Evolutionary conservation across 2,888 invertebrate species (phyloP).

Genomic region (Drosophila cracens): DNA sequence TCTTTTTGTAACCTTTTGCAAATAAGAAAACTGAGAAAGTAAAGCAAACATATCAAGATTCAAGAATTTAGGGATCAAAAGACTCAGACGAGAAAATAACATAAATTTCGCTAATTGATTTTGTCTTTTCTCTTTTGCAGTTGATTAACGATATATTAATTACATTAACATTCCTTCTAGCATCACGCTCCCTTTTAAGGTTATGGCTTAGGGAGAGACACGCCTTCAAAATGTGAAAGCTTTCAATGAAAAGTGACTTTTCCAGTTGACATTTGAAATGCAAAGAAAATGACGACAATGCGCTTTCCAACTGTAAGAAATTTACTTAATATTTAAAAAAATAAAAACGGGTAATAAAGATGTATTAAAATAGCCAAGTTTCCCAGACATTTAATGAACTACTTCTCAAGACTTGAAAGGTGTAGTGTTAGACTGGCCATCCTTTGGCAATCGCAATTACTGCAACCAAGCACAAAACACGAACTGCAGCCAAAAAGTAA

Average conservation of each 20-base stretch:
- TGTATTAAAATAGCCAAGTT: conserved; percentile 31
- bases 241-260: conserved; percentile 29
- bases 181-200: not conserved
- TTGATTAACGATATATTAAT: not conserved
- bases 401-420: conserved; percentile 34
- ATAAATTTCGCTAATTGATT: not conserved
- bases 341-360: conserved; percentile 29
- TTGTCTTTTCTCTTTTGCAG: not conserved
- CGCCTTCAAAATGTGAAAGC: conserved; percentile 14
- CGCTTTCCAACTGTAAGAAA: conserved; percentile 29
- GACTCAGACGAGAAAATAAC: not conserved
- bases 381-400: conserved; percentile 27
- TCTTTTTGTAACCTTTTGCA: not conserved
- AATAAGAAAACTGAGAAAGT: not conserved
- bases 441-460: conserved; percentile 32
- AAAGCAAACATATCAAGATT: not conserved
- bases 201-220: not conserved
- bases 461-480: conserved; percentile 18
- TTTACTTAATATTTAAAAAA: not conserved
- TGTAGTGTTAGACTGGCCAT: conserved; percentile 37
- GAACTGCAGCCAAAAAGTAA: conserved; percentile 43
- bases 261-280: conserved; percentile 15
- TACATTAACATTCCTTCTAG: not conserved
- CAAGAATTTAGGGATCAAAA: not conserved
- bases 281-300: conserved; percentile 23